Percentiles rank a stretch among this genome's conserved stretches.
Evolutionary conservation across 2,888 invertebrate species (phyloP).

Genomic region (Phoenoteleia sp.): DNA sequence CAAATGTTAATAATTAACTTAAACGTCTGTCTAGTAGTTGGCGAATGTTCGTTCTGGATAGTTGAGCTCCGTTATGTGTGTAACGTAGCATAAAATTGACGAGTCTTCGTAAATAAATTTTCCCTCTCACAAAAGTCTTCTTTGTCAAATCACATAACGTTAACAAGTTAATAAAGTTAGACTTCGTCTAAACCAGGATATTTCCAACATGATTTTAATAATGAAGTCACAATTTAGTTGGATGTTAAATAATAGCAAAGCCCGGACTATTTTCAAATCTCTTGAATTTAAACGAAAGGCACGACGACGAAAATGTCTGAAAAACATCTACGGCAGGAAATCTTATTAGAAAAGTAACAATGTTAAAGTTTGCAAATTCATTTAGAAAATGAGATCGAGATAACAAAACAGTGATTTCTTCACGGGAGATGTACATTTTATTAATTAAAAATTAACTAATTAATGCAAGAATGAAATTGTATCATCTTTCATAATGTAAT

Average conservation of each 20-base stretch:
- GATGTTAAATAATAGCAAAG: background rate
- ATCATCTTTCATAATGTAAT: too few relatives aligned
- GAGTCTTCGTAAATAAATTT: slow-evolving; percentile 35
- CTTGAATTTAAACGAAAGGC: background rate
- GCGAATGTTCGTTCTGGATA: slow-evolving; percentile 42
- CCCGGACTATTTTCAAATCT: background rate
- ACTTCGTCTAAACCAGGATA: too few relatives aligned
- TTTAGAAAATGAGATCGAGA: background rate
- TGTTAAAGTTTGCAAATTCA: background rate
- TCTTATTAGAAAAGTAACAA: slow-evolving; percentile 18
- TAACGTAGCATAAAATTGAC: slow-evolving; percentile 43
- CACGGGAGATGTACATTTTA: background rate
- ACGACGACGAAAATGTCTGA: background rate
- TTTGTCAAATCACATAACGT: slow-evolving; percentile 27
- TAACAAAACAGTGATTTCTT: background rate
- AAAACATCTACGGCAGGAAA: background rate
- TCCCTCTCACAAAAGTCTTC: slow-evolving; percentile 17
- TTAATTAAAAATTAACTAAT: background rate
- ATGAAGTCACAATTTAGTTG: background rate
- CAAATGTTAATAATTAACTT: slow-evolving; percentile 48
- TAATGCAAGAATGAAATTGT: background rate
- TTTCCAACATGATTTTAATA: background rate
- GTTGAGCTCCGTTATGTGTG: slow-evolving; percentile 32
- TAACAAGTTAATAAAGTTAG: slow-evolving; percentile 8
- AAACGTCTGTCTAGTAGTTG: slow-evolving; percentile 35